phyloP scores from a whole-genome alignment of 2,888 invertebrate genomes.

The Cloeon dipterum region DNA sequence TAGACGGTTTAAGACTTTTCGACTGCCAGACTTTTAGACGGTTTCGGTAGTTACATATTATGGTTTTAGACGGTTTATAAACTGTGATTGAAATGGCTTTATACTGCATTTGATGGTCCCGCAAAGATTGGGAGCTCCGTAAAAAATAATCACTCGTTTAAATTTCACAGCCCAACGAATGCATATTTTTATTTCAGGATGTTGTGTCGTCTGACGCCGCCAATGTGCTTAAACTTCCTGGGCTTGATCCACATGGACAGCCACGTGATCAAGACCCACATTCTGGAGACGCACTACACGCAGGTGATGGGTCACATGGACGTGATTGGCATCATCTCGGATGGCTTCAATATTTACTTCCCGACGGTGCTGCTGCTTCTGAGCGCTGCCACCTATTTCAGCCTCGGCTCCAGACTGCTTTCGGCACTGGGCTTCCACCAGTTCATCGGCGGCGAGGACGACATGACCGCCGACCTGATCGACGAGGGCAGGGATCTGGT shows the following conservation, averaged over 20 bases:
- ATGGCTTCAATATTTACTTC: slow-evolving; percentile 98
- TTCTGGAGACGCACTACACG: slow-evolving; percentile 84
- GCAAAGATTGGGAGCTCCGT: no score
- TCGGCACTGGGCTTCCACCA: slow-evolving; percentile 90
- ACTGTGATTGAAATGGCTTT: no score
- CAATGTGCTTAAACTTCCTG: slow-evolving; percentile 94
- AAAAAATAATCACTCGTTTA: no score
- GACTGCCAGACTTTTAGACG: no score
- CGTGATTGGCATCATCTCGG: slow-evolving; percentile 84
- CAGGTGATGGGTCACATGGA: slow-evolving; percentile 99
- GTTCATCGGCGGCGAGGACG: slow-evolving; percentile 77
- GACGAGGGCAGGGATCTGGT: slow-evolving; percentile 85
- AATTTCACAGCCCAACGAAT: no score
- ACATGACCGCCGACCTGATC: slow-evolving; percentile 76
- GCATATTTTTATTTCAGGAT: no score
- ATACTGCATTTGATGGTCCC: no score
- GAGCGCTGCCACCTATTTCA: slow-evolving; percentile 84
- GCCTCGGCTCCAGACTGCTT: slow-evolving; percentile 71
- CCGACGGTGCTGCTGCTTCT: slow-evolving; percentile 89
- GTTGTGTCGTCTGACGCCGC: slow-evolving; percentile 88
- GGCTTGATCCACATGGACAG: slow-evolving; percentile 97
- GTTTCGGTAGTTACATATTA: no score
- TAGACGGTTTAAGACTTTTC: no score
- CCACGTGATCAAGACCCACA: slow-evolving; percentile 57
- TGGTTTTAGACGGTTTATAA: no score